Evolutionary conservation across 2,113 vertebrate genomes (phyloP).

Genomic region (Scomber scombrus): DNA sequence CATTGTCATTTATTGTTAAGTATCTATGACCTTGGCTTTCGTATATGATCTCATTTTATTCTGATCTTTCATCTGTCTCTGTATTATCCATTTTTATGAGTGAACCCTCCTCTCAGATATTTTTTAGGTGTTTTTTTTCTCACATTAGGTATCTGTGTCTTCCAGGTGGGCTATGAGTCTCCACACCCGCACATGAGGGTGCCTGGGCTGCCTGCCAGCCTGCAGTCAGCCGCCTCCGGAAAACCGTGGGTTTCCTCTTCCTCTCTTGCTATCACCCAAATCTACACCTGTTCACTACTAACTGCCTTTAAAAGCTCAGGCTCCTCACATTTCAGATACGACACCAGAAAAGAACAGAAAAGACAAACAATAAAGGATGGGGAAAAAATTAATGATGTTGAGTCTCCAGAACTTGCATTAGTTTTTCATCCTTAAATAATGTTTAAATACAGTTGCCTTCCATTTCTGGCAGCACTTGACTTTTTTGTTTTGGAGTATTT

Average conservation of each 20-base stretch:
- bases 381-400: not conserved
- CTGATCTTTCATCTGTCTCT: not conserved
- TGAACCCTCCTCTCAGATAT: not conserved
- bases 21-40: conserved; percentile 32
- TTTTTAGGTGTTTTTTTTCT: not conserved
- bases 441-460: not conserved
- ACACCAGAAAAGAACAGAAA: not conserved
- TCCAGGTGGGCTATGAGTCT: conserved; percentile 90
- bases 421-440: not conserved
- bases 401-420: not conserved
- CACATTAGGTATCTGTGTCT: not conserved
- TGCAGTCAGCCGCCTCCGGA: conserved; percentile 87
- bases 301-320: not conserved
- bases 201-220: conserved; percentile 85
- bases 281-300: conserved; percentile 37
- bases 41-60: conserved; percentile 6
- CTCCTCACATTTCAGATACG: conserved; percentile 25
- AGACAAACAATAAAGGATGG: not conserved
- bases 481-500: not conserved
- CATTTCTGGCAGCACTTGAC: not conserved
- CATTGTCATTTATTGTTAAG: conserved; percentile 22
- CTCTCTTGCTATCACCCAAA: not conserved
- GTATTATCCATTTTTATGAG: conserved; percentile 1
- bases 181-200: conserved; percentile 91
- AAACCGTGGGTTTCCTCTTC: conserved; percentile 87